Evolutionary conservation across 1,140 invertebrate species (phyloP), one percentile per base, ranked within the genome.

Genomic region (Cyclargus thomasi): DNA sequence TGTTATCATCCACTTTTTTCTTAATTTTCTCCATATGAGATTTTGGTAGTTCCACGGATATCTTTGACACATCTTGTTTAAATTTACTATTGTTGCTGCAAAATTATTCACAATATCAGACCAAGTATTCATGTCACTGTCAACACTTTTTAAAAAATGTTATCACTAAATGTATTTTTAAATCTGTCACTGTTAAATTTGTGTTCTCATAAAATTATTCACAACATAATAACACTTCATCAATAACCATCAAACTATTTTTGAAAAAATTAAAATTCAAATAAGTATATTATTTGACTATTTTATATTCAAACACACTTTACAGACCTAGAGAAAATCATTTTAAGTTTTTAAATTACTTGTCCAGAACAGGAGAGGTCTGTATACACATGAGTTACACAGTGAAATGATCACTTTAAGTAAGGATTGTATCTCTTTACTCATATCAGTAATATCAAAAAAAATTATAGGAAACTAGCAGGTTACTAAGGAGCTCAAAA

Each of bases 1-100:
- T 78, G 55, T 74, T 81, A 62, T 88, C 86, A 16, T 87, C 85
- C 47, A 69, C 62, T 69, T 79, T 83, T 65, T 76, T 72, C 70
- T 82, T 86, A 59, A 57, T 78, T 63, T 80, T 83, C 18, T 86
- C 82, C 79, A 81, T 83, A 64, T 35, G 69, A 22, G 71, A 64
- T 39, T 78, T 80, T 67, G 73, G 65, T 65, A 72, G 68, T 57
- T 85, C 78, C 70, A 77, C 72, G 66, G 71, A 75, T 73, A 69
- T 67, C 64, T 80, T 79, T 67, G 77, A 67, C 55, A 64, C 63
- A 72, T 79, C 79, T 68, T 70, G 70, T 53, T 53, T 35, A 65
- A 73, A 68, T 63, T 82, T 81, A 83, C 80, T 76, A 66, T 80
- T 75, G 70, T 76, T 82, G 65, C 73, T 74, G 66, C n/a, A 74